Evolutionary conservation across 2,113 vertebrate genomes (phyloP), one percentile per base, ranked within the genome.

Genomic region (Pampusana beccarii): DNA sequence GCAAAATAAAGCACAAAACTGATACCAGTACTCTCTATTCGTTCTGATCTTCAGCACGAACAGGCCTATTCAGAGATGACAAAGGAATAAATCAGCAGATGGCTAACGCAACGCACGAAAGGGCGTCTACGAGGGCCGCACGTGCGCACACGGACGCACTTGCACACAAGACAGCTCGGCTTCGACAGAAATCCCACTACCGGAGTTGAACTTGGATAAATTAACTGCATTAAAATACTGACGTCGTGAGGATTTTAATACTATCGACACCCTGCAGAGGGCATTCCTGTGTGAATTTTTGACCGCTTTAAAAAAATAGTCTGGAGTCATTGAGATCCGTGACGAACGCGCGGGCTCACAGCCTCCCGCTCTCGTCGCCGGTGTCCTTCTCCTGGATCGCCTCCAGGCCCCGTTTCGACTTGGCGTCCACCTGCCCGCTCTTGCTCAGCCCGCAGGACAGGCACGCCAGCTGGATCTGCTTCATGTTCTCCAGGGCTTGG

Each of bases 381-480:
- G 96, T 96, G 10, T 98, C 98, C 91, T 98, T 98, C 96, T 98
- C 98, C 87, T 97, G 97, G 48, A 98, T 98, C 3, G 98, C 98
- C 91, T 98, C 98, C 69, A 98, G 97, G 95, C 98, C 82, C 46
- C 98, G 97, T 58, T 98, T 98, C 58, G 97, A 88, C 93, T 98
- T 98, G 92, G 97, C 51, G 5, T 98, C 98, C 0, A 29, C 5
- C 1, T 93, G 71, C 24, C 96, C 89, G 5, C 96, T 93, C 90
- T 97, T 98, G 93, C 98, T 98, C 96, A 99, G 98, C 82, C 99
- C 99, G 0, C 98, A 99, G 1, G 99, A 99, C 93, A 99, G 98
- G 50, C 99, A 99, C 0, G 99, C 99, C 97, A 99, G 97, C 60
- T 99, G 99, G 95, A 99, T 98, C 98, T 99, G 99, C 97, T 99